A percentile compares a stretch with the other conserved stretches of the same genome.
These are phyloP conservation scores for Cepaea nemoralis DNA, from an alignment of 1,140 invertebrate species.

Conservation along the genomic window DNA sequence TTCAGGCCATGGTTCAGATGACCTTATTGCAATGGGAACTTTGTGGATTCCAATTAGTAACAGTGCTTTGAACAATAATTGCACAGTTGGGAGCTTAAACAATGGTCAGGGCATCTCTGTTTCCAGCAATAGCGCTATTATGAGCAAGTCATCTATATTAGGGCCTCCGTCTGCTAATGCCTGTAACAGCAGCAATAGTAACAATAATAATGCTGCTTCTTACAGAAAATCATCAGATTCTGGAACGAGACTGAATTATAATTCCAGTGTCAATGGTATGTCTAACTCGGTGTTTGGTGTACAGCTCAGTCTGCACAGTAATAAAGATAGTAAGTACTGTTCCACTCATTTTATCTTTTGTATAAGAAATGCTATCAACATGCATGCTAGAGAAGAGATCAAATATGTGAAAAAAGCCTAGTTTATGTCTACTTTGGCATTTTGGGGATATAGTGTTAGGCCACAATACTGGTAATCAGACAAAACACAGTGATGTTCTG, in stretches of 20 bases:
- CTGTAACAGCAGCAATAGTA: background rate
- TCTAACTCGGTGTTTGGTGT: background rate
- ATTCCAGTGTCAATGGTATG: background rate
- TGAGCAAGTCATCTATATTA: background rate
- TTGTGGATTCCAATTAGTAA: constrained; percentile 51
- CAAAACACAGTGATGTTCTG: too few species aligned
- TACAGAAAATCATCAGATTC: background rate
- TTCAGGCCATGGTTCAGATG: constrained; percentile 50
- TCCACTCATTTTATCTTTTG: background rate
- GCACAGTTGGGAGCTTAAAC: constrained; percentile 28
- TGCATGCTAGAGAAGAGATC: background rate
- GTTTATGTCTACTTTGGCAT: background rate
- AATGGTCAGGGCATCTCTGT: background rate
- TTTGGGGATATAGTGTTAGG: background rate
- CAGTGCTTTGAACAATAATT: constrained; percentile 2
- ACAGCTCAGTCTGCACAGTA: background rate
- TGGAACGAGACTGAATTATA: background rate
- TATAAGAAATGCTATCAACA: background rate
- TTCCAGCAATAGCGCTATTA: constrained; percentile 16
- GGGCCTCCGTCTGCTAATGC: background rate
- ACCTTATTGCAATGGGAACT: constrained; percentile 60
- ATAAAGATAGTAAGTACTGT: background rate
- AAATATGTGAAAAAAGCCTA: background rate
- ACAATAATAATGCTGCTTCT: background rate
- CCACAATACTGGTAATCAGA: too few species aligned